Conservation (phyloP, 2,113 vertebrate genomes). For the Corvus moneduloides region DNA sequence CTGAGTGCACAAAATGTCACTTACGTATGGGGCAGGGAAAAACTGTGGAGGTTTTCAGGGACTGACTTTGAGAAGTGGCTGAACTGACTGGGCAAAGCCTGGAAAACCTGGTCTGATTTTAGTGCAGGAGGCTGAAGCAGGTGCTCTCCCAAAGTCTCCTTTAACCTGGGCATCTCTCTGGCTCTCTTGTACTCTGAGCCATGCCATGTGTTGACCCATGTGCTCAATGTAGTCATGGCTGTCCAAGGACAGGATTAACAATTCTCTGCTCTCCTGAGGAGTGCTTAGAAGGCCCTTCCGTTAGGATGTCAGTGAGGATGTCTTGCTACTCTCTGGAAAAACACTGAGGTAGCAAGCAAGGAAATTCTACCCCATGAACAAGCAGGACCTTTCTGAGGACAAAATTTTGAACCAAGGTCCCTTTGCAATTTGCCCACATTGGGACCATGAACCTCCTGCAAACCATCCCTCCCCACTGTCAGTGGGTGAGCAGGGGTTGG, state of each 20-base stretch:
- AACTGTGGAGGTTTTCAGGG: background rate
- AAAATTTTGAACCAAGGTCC: background rate
- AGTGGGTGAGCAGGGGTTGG: background rate
- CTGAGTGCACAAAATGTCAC: rapidly evolving
- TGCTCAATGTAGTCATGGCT: background rate
- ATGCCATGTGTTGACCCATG: rapidly evolving
- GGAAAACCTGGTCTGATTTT: background rate
- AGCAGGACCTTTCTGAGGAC: background rate
- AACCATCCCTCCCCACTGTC: background rate
- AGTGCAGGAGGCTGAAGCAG: background rate
- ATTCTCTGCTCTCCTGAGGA: background rate
- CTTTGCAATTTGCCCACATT: rapidly evolving
- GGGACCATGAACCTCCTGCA: background rate
- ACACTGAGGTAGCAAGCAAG: rapidly evolving
- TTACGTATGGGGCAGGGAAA: background rate
- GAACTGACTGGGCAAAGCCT: background rate
- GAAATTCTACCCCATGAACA: background rate
- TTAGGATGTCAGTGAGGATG: background rate
- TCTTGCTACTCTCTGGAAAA: background rate
- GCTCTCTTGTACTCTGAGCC: background rate
- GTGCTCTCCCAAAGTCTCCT: background rate
- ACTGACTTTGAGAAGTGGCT: background rate
- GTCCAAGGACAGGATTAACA: background rate
- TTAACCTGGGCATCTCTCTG: background rate
- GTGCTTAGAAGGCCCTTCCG: background rate